Percentiles rank a stretch among this genome's conserved stretches.
Evolutionary conservation across 2,888 invertebrate genomes (phyloP).

Genomic region (Altica lythri): DNA sequence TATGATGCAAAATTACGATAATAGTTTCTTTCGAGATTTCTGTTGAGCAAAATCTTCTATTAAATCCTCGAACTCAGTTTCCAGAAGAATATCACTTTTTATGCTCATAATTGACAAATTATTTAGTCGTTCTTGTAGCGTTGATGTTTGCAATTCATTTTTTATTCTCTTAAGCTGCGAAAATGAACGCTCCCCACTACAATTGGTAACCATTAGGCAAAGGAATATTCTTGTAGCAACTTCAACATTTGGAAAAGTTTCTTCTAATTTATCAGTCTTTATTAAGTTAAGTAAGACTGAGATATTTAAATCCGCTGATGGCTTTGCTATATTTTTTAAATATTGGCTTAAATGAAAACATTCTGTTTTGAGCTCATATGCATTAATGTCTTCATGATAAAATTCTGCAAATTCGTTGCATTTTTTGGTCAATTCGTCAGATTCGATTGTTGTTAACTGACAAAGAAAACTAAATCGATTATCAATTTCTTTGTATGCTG

Average conservation of each 20-base stretch:
- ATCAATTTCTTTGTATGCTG: constrained; percentile 11
- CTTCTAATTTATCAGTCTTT: constrained; percentile 4
- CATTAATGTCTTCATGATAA: constrained; percentile 1
- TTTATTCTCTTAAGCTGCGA: constrained; percentile 20
- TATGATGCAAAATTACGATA: background rate
- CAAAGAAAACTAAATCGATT: constrained; percentile 11
- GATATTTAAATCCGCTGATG: constrained; percentile 10
- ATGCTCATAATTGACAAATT: background rate
- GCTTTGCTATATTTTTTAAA: background rate
- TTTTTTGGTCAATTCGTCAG: constrained; percentile 9
- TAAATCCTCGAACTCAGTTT: background rate
- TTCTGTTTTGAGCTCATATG: constrained; percentile 1
- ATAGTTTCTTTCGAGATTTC: background rate
- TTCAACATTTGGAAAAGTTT: constrained; percentile 12
- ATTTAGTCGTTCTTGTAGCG: background rate
- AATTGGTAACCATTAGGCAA: constrained; percentile 17
- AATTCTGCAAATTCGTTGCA: constrained; percentile 13
- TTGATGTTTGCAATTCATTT: constrained; percentile 4
- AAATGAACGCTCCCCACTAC: no score
- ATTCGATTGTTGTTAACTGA: constrained; percentile 15
- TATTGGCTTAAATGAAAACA: constrained; percentile 4
- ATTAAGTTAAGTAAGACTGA: constrained; percentile 15
- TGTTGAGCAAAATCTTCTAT: constrained; percentile 2
- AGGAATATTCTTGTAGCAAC: constrained; percentile 19
- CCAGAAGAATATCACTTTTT: background rate